Evolutionary conservation across 2,888 invertebrate species (phyloP).

Genomic region (Pyrochroa serraticornis): DNA sequence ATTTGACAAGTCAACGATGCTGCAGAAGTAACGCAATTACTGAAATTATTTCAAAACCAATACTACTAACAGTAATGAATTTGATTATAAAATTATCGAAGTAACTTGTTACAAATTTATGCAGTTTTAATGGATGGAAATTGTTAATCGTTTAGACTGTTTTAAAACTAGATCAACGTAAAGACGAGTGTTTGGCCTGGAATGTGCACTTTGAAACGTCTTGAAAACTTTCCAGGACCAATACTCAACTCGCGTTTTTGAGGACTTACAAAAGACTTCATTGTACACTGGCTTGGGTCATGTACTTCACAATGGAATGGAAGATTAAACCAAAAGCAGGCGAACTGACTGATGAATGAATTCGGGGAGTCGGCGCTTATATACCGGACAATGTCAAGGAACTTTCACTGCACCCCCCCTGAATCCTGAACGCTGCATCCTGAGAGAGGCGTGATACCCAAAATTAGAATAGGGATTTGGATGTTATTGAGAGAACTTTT

Average conservation of each 20-base stretch:
- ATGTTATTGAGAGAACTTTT: no score
- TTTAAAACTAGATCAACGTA: no score
- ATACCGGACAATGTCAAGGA: constrained; percentile 43
- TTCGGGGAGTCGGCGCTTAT: constrained; percentile 43
- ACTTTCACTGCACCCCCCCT: constrained; percentile 47
- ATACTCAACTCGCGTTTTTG: constrained; percentile 8
- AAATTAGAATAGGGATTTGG: background rate
- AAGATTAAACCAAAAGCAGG: constrained; percentile 31
- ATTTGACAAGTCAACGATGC: background rate
- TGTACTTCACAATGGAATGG: constrained; percentile 38
- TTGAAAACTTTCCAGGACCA: no score
- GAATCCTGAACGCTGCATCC: constrained; percentile 4
- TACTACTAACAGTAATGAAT: no score
- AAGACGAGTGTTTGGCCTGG: no score
- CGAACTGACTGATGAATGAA: constrained; percentile 46
- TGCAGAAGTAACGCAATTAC: no score
- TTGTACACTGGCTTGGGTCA: constrained; percentile 47
- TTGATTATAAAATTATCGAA: no score
- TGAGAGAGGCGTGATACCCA: background rate
- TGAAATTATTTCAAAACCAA: no score
- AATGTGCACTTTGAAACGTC: no score
- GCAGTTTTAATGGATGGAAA: no score
- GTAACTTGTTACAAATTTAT: no score
- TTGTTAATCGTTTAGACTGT: no score
- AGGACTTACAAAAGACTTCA: constrained; percentile 55